Percentiles rank a stretch among this genome's conserved stretches.
Evolutionary conservation across 2,888 invertebrate genomes (phyloP).

Genomic region (Trissonchulus latispiculum): DNA sequence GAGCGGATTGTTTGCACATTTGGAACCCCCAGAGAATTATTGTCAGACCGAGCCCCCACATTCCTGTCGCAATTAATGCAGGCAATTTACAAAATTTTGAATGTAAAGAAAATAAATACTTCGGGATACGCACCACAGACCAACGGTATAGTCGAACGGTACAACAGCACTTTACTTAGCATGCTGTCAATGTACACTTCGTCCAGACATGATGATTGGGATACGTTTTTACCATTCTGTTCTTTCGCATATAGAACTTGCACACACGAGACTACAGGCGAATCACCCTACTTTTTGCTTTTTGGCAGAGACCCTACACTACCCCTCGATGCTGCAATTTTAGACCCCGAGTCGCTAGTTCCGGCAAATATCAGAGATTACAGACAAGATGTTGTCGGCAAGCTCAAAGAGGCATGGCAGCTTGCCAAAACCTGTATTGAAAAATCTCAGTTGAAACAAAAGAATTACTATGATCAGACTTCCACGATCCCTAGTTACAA

Average conservation of each 20-base stretch:
- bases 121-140: slow-evolving; percentile 28
- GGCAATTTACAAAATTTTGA: slow-evolving; percentile 26
- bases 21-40: slow-evolving; percentile 30
- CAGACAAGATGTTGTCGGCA: background rate
- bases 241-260: slow-evolving; percentile 31
- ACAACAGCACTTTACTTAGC: slow-evolving; percentile 30
- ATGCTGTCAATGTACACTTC: slow-evolving; percentile 31
- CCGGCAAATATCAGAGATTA: background rate
- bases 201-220: slow-evolving; percentile 33
- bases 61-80: slow-evolving; percentile 28
- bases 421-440: background rate
- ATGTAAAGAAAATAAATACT: slow-evolving; percentile 24
- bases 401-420: background rate
- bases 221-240: slow-evolving; percentile 29
- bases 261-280: slow-evolving; percentile 26
- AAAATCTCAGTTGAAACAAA: background rate
- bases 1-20: slow-evolving; percentile 27
- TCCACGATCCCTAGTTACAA: background rate
- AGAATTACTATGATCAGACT: slow-evolving; percentile 12
- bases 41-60: slow-evolving; percentile 32
- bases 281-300: slow-evolving; percentile 27
- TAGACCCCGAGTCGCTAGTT: no score
- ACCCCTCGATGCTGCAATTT: slow-evolving; percentile 23
- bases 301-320: slow-evolving; percentile 26
- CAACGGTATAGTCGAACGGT: slow-evolving; percentile 35